Conservation (phyloP, 2,888 invertebrate species). For the Argyra leucocephala region DNA sequence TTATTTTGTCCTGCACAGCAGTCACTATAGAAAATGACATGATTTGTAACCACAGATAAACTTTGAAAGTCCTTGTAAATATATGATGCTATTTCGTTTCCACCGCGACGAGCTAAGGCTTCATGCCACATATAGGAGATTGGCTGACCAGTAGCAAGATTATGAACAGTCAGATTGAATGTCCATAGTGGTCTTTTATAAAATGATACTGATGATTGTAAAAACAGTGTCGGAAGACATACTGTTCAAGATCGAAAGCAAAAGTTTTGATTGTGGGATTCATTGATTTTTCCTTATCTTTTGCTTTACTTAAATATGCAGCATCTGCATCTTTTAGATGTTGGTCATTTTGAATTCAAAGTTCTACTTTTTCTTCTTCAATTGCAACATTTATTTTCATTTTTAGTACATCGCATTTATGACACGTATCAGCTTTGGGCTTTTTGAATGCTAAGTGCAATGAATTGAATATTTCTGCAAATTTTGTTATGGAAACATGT, state of each 20-base stretch:
- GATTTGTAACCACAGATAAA: conserved; percentile 14
- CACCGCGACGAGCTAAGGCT: too few species aligned
- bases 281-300: conserved; percentile 18
- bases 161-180: conserved; percentile 20
- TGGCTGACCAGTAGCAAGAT: too few species aligned
- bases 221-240: conserved; percentile 22
- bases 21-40: conserved; percentile 22
- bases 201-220: conserved; percentile 20
- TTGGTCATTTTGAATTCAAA: conserved; percentile 11
- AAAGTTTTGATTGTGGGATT: conserved; percentile 9
- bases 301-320: conserved; percentile 8
- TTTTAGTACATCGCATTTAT: conserved; percentile 23
- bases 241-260: conserved; percentile 23
- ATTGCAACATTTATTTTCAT: conserved; percentile 15
- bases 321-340: conserved; percentile 1
- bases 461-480: conserved; percentile 19
- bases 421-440: conserved; percentile 21
- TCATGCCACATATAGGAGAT: too few species aligned
- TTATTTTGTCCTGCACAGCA: conserved; percentile 21
- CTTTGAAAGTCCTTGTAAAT: conserved; percentile 18
- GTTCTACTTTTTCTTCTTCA: conserved; percentile 11
- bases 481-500: conserved; percentile 20
- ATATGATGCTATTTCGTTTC: conserved; percentile 22
- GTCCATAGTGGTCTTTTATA: conserved; percentile 23
- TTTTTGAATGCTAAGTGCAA: conserved; percentile 23